Base-by-base conservation (phyloP, 2,113 vertebrate genomes). In the Apaloderma vittatum region DNA sequence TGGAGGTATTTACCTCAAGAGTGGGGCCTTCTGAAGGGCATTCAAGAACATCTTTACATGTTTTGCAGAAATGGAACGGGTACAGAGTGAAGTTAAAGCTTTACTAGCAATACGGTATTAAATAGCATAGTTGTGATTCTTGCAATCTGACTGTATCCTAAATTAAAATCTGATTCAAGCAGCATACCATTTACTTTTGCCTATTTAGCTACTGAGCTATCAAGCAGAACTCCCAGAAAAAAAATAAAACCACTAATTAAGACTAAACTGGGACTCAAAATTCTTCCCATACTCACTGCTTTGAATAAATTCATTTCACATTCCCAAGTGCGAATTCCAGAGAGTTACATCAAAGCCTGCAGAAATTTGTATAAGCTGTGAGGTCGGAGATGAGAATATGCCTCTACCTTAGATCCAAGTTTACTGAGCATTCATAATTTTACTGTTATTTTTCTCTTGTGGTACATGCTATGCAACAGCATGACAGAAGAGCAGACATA, bases 391-490 rank as follows among this genome's bases (percentile, higher is more conserved):
- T 32, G 27, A 82, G 27, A 91, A 67, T 88, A 81, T 89, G 72
- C 34, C 48, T 78, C 40, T 74, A 36, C 8, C 74, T 92, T 49
- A 87, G 70, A 68, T 61, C 19, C 13, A 68, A 68, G 45, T 94
- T 94, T 91, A 75, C 68, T 68, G n/a, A 45, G 19, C 40, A 65
- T 93, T 93, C 72, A 45, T 65, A 45, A 89, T 86, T 97, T 95
- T 87, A 95, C 48, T 94, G 76, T 85, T 95, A 92, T 93, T 92
- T 96, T 93, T 75, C 86, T 95, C 86, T 89, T 72, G 83, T 92
- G 86, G 37, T 40, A 95, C 48, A 80, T 48, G 57, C 48, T 58
- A 85, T 36, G 19, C 48, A 94, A 57, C 72, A 92, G 76, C 55
- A 86, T 48, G 16, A 57, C 23, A 48, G 73, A 57, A 62, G 24